Evolutionary conservation across 2,113 vertebrate species (phyloP), one percentile per base, ranked within the genome.

Genomic region (Macroglossus sobrinus): DNA sequence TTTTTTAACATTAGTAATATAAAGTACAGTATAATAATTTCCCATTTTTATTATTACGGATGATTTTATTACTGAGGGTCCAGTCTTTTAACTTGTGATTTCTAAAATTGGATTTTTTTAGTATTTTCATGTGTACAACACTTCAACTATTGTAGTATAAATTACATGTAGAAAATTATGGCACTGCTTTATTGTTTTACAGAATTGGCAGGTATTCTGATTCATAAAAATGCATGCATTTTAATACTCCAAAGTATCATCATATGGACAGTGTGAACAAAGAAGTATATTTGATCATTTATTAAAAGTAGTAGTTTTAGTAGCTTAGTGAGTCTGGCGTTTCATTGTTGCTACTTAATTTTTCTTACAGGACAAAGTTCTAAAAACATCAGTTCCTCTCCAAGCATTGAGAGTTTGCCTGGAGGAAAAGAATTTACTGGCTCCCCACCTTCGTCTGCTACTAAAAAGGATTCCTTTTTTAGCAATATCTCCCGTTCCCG

Each of bases 391-490:
- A 99, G 99, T 97, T 99, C 99, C 91, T 99, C 99, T 93, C 99
- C 99, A 82, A 99, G 99, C 97, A 98, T 98, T 93, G 99, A 99
- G 97, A 99, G 99, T 96, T 98, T 99, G 82, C 98, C 99, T 38
- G 99, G 99, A 93, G 99, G 99, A 78, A 98, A 98, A 66, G 99
- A 99, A 94, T 99, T 99, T 79, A 98, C 99, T 28, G 99, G 99
- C 4, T 99, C 99, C 50, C 99, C 99, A 4, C 99, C 99, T 35
- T 98, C 98, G 35, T 99, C 99, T 21, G 99, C 99, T 80, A 98
- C 98, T 53, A 99, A 99, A 97, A 99, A 99, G 94, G 99, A 99
- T 78, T 99, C 99, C 11, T 99, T 99, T 98, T 99, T 99, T 97
- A 99, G 98, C 98, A 99, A 97, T 59, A 99, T 99, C 98, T 99